Evolutionary conservation across 2,113 vertebrate genomes (phyloP), one percentile per base, ranked within the genome.

Genomic region (Hassar affinis): DNA sequence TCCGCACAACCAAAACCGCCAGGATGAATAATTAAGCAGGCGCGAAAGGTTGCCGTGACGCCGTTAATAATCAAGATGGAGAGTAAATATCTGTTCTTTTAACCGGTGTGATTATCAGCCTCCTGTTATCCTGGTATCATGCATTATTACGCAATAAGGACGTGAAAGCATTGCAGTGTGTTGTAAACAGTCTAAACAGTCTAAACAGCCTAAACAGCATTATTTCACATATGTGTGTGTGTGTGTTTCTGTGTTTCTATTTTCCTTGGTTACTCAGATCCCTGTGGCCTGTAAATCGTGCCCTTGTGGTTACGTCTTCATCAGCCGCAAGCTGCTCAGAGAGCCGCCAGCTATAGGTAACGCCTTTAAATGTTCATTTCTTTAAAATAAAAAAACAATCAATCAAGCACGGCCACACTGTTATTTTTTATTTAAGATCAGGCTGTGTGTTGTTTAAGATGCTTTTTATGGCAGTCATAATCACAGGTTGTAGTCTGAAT

Each of bases 221-320:
- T 72, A 35, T 69, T 89, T 47, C 45, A 17, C n/a, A 64, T 87
- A 14, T 84, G 79, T 87, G 30, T 81, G 51, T 79, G 22, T 80
- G 64, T 79, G n/a, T 64, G 78, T 79, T 42, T 84, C 83, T 72
- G 62, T 30, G 8, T 82, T 7, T 89, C 59, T 86, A 45, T 33
- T 72, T 45, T 61, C 27, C 9, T 52, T 77, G 74, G 62, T 87
- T 56, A 42, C 27, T 22, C 84, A 99, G 98, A 98, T 99, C 93
- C 98, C 98, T 79, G 98, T 99, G 87, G 97, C 97, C 14, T 99
- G 98, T 91, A 99, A 99, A 91, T 98, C 97, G 3, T 98, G 97
- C 87, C 96, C 97, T 9, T 99, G 98, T 92, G 98, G 97, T 84
- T 99, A 93, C 77, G 96, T 99, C 90, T 99, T 99, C 91, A 99